A percentile compares a stretch with the other conserved stretches of the same genome.
phyloP scores from a whole-genome alignment of 2,113 vertebrate genomes.

The Alligator sinensis region DNA sequence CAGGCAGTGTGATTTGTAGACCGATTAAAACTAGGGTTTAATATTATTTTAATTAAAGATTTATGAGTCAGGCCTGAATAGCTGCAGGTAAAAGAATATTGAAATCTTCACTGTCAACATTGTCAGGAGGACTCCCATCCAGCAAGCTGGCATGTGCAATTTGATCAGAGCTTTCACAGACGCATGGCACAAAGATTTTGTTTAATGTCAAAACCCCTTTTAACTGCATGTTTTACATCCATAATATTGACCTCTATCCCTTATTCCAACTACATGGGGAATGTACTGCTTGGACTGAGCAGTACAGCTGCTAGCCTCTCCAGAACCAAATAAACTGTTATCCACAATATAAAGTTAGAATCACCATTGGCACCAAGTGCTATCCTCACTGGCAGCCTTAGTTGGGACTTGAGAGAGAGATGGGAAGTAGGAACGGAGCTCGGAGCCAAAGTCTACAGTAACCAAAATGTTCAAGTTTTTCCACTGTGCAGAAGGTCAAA shows the following conservation, averaged over 20 bases:
- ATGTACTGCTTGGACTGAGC: background rate
- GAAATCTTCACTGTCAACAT: background rate
- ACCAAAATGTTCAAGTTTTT: accelerated
- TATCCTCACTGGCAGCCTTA: background rate
- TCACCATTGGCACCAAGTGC: background rate
- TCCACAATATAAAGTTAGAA: background rate
- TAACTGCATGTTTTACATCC: background rate
- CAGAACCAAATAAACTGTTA: background rate
- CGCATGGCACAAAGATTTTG: background rate
- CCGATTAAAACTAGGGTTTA: accelerated
- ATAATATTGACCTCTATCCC: background rate
- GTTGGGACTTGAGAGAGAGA: background rate
- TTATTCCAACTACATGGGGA: background rate
- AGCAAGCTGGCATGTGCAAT: background rate
- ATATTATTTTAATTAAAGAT: background rate
- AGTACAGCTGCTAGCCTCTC: background rate
- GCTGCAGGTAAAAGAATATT: background rate
- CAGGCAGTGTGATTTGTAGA: accelerated
- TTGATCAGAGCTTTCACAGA: background rate
- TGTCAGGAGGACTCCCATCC: background rate
- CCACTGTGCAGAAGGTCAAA: background rate
- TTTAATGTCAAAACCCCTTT: background rate
- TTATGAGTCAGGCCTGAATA: background rate
- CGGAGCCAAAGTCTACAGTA: background rate
- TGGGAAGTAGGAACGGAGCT: accelerated